A percentile compares a stretch with the other conserved stretches of the same genome.
Conservation (phyloP, 2,888 invertebrate genomes). For the Microctonus brassicae region DNA sequence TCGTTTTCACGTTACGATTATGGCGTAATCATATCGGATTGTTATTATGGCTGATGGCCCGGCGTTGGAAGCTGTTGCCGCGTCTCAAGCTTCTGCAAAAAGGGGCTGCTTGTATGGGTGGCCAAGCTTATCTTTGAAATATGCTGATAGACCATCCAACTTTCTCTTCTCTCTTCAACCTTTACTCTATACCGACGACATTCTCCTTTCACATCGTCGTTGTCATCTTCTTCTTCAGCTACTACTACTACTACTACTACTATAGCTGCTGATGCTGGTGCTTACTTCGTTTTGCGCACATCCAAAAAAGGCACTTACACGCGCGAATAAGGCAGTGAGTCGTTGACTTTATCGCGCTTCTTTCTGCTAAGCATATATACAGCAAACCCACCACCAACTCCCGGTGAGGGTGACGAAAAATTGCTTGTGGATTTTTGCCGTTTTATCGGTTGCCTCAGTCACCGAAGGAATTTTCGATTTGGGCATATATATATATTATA, state of each 20-base stretch:
- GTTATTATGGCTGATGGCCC: conserved; percentile 69
- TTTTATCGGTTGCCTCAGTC: conserved; percentile 29
- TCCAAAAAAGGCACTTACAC: conserved; percentile 38
- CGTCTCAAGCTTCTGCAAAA: conserved; percentile 34
- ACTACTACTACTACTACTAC: conserved; percentile 30
- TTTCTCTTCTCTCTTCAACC: conserved; percentile 40
- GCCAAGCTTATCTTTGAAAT: conserved; percentile 69
- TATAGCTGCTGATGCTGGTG: too few relatives aligned
- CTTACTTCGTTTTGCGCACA: conserved; percentile 27
- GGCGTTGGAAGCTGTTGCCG: conserved; percentile 51
- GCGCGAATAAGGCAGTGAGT: conserved; percentile 32
- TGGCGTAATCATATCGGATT: conserved; percentile 70
- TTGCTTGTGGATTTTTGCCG: conserved; percentile 54
- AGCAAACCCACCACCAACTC: conserved; percentile 4
- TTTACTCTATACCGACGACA: neutral
- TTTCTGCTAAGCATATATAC: conserved; percentile 1
- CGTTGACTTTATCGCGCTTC: conserved; percentile 44
- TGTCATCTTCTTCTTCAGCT: conserved; percentile 19
- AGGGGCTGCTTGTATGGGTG: conserved; percentile 38
- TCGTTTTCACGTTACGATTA: conserved; percentile 63
- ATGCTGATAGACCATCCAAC: conserved; percentile 66
- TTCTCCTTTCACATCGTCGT: conserved; percentile 31
- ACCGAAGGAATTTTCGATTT: conserved; percentile 35
- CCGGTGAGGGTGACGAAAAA: conserved; percentile 50
- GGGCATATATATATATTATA: neutral